Evolutionary conservation across 2,113 vertebrate species (phyloP), one percentile per base, ranked within the genome.

Genomic region (Tylochromis polylepis): DNA sequence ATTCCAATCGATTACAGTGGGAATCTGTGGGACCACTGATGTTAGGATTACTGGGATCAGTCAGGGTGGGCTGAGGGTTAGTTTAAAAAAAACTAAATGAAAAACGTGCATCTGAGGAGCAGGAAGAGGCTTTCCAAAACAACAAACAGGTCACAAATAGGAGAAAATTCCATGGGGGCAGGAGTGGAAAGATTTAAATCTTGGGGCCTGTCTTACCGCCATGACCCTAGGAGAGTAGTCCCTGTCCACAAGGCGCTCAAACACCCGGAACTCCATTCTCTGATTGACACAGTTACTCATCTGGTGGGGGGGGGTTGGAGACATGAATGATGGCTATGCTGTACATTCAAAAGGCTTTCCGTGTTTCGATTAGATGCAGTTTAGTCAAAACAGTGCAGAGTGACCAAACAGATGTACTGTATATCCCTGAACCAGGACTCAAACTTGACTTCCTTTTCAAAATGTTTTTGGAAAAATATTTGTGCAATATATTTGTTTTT

Each of bases 251-350:
- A 95, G 93, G 80, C 96, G 97, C 94, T 97, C 96, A 96, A 97
- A 97, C 95, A 97, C 94, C 90, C 96, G 96, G 93, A 93, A 96
- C 95, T 97, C 97, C 96, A 96, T 96, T 96, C 96, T 97, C 96
- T 97, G 96, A 95, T 95, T 96, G 95, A 97, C 94, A 96, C 94
- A 95, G 96, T 96, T 97, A 97, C 95, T 97, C 94, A 97, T 97
- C 97, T 97, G 96, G 94, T 43, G 46, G 38, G 34, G 53, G 58
- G 94, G 95, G 95, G 95, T 89, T 93, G 94, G 91, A 96, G 88
- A 95, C 87, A 94, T 85, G 92, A 91, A 59, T 88, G 84, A 92
- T 75, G 80, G 56, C 91, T 83, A 87, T 81, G 83, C 82, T 88
- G 84, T 70, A 89, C 67, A 90, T 90, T 93, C 38, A 93, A 90